phyloP scores from a whole-genome alignment of 2,797 vertebrate species.

The Eidolon dupreanum region DNA sequence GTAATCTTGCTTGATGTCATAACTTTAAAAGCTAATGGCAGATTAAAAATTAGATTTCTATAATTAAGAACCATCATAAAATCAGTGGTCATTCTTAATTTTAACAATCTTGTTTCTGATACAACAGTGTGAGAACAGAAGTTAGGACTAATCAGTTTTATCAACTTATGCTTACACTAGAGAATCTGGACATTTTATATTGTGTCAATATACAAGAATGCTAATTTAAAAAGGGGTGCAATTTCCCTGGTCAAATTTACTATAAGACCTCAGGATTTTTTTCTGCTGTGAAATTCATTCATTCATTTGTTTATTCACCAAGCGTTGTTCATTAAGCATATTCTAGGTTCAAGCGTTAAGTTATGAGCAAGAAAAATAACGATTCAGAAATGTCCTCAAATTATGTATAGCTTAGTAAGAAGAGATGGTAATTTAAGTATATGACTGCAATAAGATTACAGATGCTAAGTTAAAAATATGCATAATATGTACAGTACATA shows the following conservation, averaged over 20 bases:
- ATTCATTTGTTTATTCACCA: not conserved
- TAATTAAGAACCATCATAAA: not conserved
- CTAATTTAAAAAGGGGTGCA: not conserved
- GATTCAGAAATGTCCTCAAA: not conserved
- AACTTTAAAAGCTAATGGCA: not conserved
- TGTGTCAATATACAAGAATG: not conserved
- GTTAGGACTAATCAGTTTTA: not conserved
- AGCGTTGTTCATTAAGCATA: not conserved
- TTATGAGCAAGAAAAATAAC: not conserved
- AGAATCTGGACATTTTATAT: not conserved
- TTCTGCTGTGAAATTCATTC: not conserved
- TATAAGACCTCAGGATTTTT: fast-evolving
- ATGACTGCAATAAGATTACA: not conserved
- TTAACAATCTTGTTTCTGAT: not conserved
- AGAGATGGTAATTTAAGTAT: not conserved
- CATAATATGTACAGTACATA: not conserved
- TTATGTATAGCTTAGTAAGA: not conserved
- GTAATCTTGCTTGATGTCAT: not conserved
- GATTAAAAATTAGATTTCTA: not conserved
- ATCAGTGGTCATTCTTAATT: not conserved
- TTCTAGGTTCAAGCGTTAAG: not conserved
- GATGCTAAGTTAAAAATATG: not conserved
- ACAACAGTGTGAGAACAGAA: not conserved
- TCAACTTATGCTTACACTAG: not conserved
- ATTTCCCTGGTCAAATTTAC: not conserved